Base-by-base conservation (phyloP, 2,888 invertebrate species). In the Agonopterix subpropinquella region DNA sequence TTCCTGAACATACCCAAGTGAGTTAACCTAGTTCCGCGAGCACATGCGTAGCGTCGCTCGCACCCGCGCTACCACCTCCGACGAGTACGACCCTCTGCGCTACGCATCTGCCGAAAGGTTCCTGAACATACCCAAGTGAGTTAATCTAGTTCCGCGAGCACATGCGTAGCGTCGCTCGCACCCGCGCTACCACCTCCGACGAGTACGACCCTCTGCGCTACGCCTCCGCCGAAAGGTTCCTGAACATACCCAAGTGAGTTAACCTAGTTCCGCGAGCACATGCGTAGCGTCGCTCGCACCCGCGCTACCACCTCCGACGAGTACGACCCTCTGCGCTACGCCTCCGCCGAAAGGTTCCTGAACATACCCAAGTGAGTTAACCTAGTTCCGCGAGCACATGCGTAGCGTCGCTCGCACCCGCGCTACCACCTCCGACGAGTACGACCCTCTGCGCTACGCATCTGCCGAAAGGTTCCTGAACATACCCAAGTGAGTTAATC, bases 401-500 rank as follows among this genome's bases (percentile, higher is more conserved):
- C 77, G 82, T 36, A 53, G 52, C 10, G 55, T 80, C 11, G 65
- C 73, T 0, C 69, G 70, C 1, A 48, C 57, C 5, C 73, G 81
- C 43, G 70, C 79, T 10, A 52, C 61, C 11, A 48, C 51, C 53
- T 72, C 77, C 2, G 63, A 64, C 0, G 80, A 83, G 54, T 83
- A 63, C 58, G 73, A 75, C 48, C 66, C 77, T 5, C 47, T 47
- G 35, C 71, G 69, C 1, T 75, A 63, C 57, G 52, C 65, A 0
- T 67, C 74, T 39, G 70, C 75, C 2, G 77, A 75, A 0, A 58
- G 71, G 8, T 80, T 81, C 55, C 63, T 83, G 11, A 65, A 64
- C 11, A 2, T 54, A 13, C 44, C 51, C 45, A 65, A 58, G 69
- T 71, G 51, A 51, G 41, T 41, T 41, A 41, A 18, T 5, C 2